Conservation (phyloP, 1,140 invertebrate species). For the Oncopodura yosiiana region DNA sequence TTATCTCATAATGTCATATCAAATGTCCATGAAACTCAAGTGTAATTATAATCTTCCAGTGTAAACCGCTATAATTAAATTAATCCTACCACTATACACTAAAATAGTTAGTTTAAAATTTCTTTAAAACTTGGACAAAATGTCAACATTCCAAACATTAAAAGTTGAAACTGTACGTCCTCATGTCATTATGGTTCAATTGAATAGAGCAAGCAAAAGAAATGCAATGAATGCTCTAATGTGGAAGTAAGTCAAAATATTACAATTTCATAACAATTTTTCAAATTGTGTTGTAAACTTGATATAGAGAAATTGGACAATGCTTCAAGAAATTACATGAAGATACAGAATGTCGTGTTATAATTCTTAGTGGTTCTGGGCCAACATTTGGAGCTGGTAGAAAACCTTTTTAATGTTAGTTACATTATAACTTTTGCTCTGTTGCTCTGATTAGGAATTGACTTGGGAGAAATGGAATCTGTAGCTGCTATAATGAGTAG, state of each 20-base stretch:
- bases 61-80: too few relatives aligned
- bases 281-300: too few relatives aligned
- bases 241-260: too few relatives aligned
- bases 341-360: constrained; percentile 68
- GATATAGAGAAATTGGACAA: constrained; percentile 64
- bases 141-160: too few relatives aligned
- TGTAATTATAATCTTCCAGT: too few relatives aligned
- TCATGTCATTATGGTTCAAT: constrained; percentile 77
- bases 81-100: too few relatives aligned
- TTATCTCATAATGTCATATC: too few relatives aligned
- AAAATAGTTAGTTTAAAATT: too few relatives aligned
- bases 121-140: too few relatives aligned
- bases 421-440: too few relatives aligned
- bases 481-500: constrained; percentile 50
- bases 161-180: constrained; percentile 61
- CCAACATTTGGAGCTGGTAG: constrained; percentile 71
- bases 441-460: constrained; percentile 54
- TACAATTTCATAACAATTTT: too few relatives aligned
- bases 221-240: constrained; percentile 86
- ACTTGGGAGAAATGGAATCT: constrained; percentile 55
- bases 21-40: too few relatives aligned
- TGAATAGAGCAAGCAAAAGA: constrained; percentile 74
- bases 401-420: constrained; percentile 6
- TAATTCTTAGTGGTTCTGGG: constrained; percentile 72
- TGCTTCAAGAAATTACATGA: constrained; percentile 66